Evolutionary conservation across 2,797 vertebrate genomes (phyloP), one percentile per base, ranked within the genome.

Genomic region (Varecia variegata): DNA sequence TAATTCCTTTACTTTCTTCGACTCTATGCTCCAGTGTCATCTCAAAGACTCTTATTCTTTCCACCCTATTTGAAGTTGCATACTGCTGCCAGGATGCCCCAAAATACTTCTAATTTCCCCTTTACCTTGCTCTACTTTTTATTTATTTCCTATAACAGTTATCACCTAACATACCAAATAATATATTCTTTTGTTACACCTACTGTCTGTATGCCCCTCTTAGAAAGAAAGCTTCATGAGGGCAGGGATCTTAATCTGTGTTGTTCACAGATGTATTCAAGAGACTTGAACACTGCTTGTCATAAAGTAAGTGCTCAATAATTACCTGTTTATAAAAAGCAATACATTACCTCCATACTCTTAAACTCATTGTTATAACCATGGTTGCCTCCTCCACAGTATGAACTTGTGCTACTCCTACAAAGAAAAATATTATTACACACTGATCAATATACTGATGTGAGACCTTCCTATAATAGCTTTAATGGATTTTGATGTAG

Each of bases 281-380:
- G n/a, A 80, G 25, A 35, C 25, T 50, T 87, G 56, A 58, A 74
- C 43, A 82, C 6, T 27, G 52, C 3, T 30, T 20, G 2, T 84
- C 43, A 71, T 14, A 45, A 73, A 65, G 23, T 43, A 73, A 17
- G 35, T 73, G 21, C 3, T 52, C 62, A 82, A 32, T 60, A 79
- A 84, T 65, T 47, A 79, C 50, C 81, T 38, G 4, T 43, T 81
- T 43, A 11, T 30, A 56, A 58, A 80, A 56, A 50, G 56, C 35
- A 81, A 7, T 12, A 45, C 40, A 2, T 98, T 98, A 99, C 99
- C 99, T 99, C 99, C 99, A 99, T 99, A 98, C 99, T 99, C 98
- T 97, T 98, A 98, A 99, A 99, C 82, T 99, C 92, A 0, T 99
- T 99, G 98, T 99, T 98, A 40, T 99, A 99, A 82, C 99, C 99